A percentile compares a stretch with the other conserved stretches of the same genome.
Evolutionary conservation across 2,113 vertebrate species (phyloP).

Genomic region (Lophotis ruficrista): DNA sequence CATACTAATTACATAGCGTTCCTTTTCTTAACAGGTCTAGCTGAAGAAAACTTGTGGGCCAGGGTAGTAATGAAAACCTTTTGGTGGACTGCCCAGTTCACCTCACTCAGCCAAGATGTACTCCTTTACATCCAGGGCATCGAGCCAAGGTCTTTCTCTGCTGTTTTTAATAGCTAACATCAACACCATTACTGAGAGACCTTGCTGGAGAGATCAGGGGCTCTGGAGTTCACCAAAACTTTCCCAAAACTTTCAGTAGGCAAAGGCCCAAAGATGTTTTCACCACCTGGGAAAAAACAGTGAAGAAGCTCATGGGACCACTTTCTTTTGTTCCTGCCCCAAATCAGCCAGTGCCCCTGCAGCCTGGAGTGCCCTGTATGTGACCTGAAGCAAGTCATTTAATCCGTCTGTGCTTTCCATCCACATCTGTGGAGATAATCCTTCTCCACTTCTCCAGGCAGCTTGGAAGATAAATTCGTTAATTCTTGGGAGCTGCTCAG

Average conservation of each 20-base stretch:
- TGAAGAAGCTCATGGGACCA: neutral
- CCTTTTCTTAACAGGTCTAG: neutral
- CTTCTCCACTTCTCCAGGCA: constrained; percentile 33
- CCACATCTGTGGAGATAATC: constrained; percentile 48
- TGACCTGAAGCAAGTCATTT: constrained; percentile 53
- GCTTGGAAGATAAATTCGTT: constrained; percentile 31
- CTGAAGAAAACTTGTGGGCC: neutral
- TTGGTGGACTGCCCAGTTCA: neutral
- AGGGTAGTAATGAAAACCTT: neutral
- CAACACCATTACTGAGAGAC: neutral
- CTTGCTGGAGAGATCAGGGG: neutral
- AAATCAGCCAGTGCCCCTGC: neutral
- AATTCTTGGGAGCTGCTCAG: constrained; percentile 52
- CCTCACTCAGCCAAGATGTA: neutral
- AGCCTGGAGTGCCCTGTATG: neutral
- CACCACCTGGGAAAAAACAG: neutral
- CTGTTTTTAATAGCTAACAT: neutral
- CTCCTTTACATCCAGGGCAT: neutral
- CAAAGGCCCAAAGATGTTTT: neutral
- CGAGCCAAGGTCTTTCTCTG: neutral
- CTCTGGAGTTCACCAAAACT: neutral
- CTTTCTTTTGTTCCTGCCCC: neutral
- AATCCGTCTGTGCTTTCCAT: constrained; percentile 27
- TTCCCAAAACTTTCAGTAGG: neutral
- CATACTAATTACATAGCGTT: neutral